phyloP scores from a whole-genome alignment of 2,888 invertebrate genomes.

The Eilema caniola region DNA sequence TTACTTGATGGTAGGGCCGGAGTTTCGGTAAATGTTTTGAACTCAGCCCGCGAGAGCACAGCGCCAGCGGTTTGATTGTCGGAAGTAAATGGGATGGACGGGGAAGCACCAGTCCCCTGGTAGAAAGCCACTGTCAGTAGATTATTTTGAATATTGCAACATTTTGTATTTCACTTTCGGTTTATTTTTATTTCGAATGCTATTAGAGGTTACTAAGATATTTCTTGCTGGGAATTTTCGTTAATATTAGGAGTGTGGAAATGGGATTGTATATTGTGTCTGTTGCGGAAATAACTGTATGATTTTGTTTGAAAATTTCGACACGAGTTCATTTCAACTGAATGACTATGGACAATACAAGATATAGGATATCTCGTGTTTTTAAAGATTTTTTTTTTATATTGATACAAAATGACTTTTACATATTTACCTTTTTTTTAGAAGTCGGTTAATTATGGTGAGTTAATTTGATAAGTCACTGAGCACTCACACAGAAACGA shows the following conservation, averaged over 20 bases:
- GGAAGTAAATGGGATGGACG: conserved; percentile 60
- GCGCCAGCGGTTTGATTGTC: conserved; percentile 66
- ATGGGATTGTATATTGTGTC: neutral
- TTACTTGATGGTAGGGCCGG: conserved; percentile 81
- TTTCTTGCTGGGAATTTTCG: neutral
- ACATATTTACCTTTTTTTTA: too few species aligned
- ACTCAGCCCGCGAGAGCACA: conserved; percentile 58
- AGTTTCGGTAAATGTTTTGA: conserved; percentile 74
- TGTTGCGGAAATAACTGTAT: neutral
- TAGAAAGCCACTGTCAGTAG: conserved; percentile 14
- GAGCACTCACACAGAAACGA: too few species aligned
- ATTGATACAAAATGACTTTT: too few species aligned
- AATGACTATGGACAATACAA: too few species aligned
- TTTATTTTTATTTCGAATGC: neutral
- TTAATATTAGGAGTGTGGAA: neutral
- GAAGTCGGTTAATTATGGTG: too few species aligned
- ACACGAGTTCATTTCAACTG: too few species aligned
- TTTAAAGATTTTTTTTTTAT: too few species aligned
- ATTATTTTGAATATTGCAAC: conserved; percentile 16
- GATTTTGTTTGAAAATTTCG: too few species aligned
- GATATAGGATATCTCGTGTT: too few species aligned
- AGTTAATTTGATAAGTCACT: too few species aligned
- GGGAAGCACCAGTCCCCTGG: conserved; percentile 25
- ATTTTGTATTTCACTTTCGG: conserved; percentile 6
- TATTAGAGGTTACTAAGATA: too few species aligned